Percentiles rank a stretch among this genome's conserved stretches.
These are phyloP conservation scores for Crypturellus undulatus DNA, from an alignment of 2,113 vertebrate genomes.

Conservation along the genomic window DNA sequence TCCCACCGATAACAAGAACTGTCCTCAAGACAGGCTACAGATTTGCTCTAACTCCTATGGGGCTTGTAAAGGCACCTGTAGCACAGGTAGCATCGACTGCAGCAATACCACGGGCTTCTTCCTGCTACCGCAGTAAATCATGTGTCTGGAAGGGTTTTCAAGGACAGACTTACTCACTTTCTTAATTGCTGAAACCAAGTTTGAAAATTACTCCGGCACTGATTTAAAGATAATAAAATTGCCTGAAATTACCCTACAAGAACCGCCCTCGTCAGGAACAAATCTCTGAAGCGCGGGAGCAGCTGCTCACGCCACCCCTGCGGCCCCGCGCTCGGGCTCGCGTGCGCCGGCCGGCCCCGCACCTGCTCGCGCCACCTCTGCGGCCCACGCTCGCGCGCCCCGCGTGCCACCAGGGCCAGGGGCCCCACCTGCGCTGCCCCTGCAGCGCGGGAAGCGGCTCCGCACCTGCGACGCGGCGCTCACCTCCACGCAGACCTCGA, in stretches of 20 bases:
- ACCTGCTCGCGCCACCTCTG: background rate
- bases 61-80: background rate
- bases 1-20: fast-evolving
- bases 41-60: fast-evolving
- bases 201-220: background rate
- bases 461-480: conserved; percentile 71
- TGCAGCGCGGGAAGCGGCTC: too few species aligned
- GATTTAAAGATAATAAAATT: fast-evolving
- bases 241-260: fast-evolving
- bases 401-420: background rate
- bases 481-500: background rate
- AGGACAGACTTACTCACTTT: background rate
- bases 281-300: background rate
- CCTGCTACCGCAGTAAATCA: fast-evolving
- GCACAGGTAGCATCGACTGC: fast-evolving
- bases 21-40: fast-evolving
- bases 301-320: too few species aligned
- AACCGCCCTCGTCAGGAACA: fast-evolving
- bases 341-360: background rate
- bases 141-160: background rate
- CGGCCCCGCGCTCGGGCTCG: background rate
- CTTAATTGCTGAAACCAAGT: background rate
- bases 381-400: background rate
- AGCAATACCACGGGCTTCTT: background rate
- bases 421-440: conserved; percentile 25